Evolutionary conservation across 30 jellyfish, hydroid and myxozoan genomes (phyloP).

Genomic region (Phacellophora camtschatica): DNA sequence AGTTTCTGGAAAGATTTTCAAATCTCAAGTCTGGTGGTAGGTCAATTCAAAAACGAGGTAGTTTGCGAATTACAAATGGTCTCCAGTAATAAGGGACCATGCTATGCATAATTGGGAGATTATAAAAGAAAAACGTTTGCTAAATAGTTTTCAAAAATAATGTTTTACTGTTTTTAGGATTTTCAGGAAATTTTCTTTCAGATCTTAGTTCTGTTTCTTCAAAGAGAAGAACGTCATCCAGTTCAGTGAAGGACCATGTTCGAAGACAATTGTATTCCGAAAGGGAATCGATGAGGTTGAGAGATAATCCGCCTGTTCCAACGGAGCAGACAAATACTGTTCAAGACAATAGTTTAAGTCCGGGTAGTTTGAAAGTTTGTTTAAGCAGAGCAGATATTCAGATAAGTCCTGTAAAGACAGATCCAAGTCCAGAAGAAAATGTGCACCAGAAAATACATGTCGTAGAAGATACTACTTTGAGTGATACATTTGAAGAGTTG

Average conservation of each 20-base stretch:
- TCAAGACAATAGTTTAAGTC: slow-evolving; percentile 5
- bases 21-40: too few species aligned
- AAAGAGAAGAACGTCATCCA: slow-evolving; percentile 1
- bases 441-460: slow-evolving; percentile 41
- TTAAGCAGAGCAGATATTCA: slow-evolving; percentile 16
- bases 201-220: not conserved
- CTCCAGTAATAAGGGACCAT: too few species aligned
- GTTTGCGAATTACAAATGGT: too few species aligned
- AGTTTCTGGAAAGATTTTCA: too few species aligned
- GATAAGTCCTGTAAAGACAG: not conserved
- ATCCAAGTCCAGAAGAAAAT: not conserved
- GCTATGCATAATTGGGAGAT: too few species aligned
- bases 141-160: too few species aligned
- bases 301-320: not conserved
- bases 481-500: too few species aligned
- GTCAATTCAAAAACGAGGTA: too few species aligned
- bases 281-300: not conserved
- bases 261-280: slow-evolving; percentile 35
- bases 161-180: too few species aligned
- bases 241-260: not conserved
- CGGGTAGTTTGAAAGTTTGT: slow-evolving; percentile 55
- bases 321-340: not conserved
- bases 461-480: too few species aligned
- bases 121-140: too few species aligned
- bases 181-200: not conserved